Evolutionary conservation across 1,140 invertebrate species (phyloP).

Genomic region (Sitophilus oryzae): DNA sequence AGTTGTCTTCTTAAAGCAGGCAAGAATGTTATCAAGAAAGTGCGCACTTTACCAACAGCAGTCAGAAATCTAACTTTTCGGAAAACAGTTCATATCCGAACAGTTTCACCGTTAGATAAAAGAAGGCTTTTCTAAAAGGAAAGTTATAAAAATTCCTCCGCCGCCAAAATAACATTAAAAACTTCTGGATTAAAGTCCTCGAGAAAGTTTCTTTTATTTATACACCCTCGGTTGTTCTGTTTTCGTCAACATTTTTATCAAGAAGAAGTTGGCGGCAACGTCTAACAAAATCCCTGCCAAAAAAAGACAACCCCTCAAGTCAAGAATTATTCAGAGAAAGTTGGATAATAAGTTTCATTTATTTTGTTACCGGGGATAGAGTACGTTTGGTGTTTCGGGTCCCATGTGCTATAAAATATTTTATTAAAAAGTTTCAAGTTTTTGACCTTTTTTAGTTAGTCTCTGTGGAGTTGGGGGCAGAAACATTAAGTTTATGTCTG

Average conservation of each 20-base stretch:
- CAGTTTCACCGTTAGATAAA: neutral
- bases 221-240: constrained; percentile 10
- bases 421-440: constrained; percentile 8
- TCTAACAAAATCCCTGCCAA: neutral
- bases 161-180: constrained; percentile 8
- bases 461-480: too few species aligned
- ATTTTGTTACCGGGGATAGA: constrained; percentile 3
- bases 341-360: constrained; percentile 10
- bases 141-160: constrained; percentile 8
- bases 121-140: neutral
- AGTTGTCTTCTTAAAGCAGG: too few species aligned
- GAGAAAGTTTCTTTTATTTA: constrained; percentile 8
- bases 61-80: too few species aligned
- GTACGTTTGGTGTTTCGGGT: neutral
- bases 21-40: too few species aligned
- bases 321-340: constrained; percentile 6
- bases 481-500: too few species aligned
- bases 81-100: neutral
- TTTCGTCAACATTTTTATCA: constrained; percentile 11
- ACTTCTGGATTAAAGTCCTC: constrained; percentile 8
- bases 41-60: too few species aligned
- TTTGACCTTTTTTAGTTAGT: neutral
- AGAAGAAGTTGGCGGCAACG: neutral
- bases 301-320: neutral
- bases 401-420: constrained; percentile 9